Evolutionary conservation across 1,140 invertebrate genomes (phyloP).

Genomic region (Alviniconcha marisindica): DNA sequence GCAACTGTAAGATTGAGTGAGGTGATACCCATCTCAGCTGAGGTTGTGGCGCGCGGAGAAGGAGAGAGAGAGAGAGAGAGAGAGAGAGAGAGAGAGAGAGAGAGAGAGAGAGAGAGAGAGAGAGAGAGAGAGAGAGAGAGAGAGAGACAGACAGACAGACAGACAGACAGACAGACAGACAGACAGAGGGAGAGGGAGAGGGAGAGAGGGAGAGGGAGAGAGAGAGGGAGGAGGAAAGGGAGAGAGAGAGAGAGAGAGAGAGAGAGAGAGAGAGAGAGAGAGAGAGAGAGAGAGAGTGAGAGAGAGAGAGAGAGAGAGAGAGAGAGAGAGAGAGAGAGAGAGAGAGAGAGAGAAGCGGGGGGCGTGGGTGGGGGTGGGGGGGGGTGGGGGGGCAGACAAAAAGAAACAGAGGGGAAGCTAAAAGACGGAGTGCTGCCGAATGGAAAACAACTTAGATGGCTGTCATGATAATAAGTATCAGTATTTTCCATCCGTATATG

Average conservation of each 20-base stretch:
- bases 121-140: neutral
- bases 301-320: neutral
- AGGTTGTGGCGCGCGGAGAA: too few relatives aligned
- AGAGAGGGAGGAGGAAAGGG: constrained; percentile 2
- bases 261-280: constrained; percentile 14
- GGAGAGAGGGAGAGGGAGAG: constrained; percentile 1
- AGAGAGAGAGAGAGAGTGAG: neutral
- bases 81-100: constrained; percentile 8
- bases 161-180: neutral
- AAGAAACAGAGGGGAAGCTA: too few relatives aligned
- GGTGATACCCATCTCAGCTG: too few relatives aligned
- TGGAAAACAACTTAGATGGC: too few relatives aligned
- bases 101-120: neutral
- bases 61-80: constrained; percentile 14
- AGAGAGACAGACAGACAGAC: neutral
- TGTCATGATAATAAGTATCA: too few relatives aligned
- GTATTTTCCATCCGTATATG: too few relatives aligned
- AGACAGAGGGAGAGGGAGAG: neutral
- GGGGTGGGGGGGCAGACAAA: too few relatives aligned
- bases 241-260: neutral
- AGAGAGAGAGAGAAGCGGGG: too few relatives aligned
- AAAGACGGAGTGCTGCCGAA: too few relatives aligned
- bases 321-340: neutral
- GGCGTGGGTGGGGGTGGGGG: too few relatives aligned
- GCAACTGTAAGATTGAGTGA: too few relatives aligned